Base-by-base conservation (phyloP, 2,888 invertebrate genomes). In the Pseudococcus jackbeardsleyi region DNA sequence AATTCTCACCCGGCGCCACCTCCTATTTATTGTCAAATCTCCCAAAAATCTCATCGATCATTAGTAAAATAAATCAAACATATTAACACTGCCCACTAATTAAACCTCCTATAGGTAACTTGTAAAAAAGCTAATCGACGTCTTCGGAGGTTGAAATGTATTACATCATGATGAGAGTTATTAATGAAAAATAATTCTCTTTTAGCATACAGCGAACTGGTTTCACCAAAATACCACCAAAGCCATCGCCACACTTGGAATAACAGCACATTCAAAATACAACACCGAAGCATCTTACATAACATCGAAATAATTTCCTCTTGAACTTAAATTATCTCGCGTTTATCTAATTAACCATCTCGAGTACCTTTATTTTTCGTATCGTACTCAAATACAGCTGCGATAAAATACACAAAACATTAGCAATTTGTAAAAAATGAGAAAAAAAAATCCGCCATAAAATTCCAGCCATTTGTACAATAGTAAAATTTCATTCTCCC, bases 121-220 rank as follows among this genome's bases (percentile, higher is more conserved):
- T 33, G 26, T 33, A 6, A 33, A 72, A 72, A 72, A 6, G 15
- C 22, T 33, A 33, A 72, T 72, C 68, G 22, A 33, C 12, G 33
- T 72, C 26, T 26, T 72, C 12, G 5, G n/a, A 59, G 59, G 68
- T 72, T 26, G 0, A 72, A 72, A 26, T 11, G 68, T 26, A 26
- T 15, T 72, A 22, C 68, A 72, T 9, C 33, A 26, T 26, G 8
- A 72, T 19, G 19, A 5, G 19, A 33, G 26, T 33, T 9, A 72
- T 26, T 26, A 72, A 72, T 72, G 33, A 72, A 72, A 72, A 72
- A 59, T 59, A 59, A 59, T 72, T 26, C 33, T 72, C 12, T 72
- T 33, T 72, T 72, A 33, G 68, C 68, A 72, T 33, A 33, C 26
- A 33, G 26, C 26, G 26, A 72, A 72, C 68, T 72, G 68, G 68